phyloP scores from a whole-genome alignment of 2,888 invertebrate genomes.

The Cataglyphis livida region DNA sequence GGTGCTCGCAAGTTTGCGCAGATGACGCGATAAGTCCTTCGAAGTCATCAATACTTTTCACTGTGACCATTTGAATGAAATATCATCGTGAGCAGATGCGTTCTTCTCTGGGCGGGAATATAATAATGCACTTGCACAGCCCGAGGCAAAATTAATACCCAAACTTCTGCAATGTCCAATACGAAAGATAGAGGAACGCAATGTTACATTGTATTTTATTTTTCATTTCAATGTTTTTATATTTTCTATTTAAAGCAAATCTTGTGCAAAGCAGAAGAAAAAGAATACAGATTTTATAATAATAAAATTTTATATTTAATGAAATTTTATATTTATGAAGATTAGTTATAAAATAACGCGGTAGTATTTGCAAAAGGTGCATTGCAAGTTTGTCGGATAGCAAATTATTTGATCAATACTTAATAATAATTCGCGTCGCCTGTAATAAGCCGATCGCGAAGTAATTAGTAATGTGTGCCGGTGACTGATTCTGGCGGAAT shows the following conservation, averaged over 20 bases:
- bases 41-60: constrained; percentile 78
- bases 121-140: constrained; percentile 20
- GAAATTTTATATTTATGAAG: no score
- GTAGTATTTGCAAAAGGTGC: constrained; percentile 47
- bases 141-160: constrained; percentile 20
- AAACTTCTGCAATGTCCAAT: not conserved
- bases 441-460: constrained; percentile 56
- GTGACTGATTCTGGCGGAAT: constrained; percentile 66
- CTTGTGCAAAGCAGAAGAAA: not conserved
- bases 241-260: not conserved
- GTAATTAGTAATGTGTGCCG: constrained; percentile 55
- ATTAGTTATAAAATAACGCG: constrained; percentile 44
- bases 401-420: constrained; percentile 36
- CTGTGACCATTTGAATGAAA: constrained; percentile 76
- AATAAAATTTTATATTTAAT: not conserved
- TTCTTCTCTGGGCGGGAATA: constrained; percentile 32
- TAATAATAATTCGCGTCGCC: constrained; percentile 46
- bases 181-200: not conserved
- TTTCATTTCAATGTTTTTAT: not conserved
- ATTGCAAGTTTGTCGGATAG: constrained; percentile 18
- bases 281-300: not conserved
- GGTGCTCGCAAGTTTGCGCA: constrained; percentile 62
- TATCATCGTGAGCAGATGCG: constrained; percentile 61
- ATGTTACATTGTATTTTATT: not conserved
- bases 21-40: constrained; percentile 76